Evolutionary conservation across 1,140 invertebrate genomes (phyloP).

Genomic region (Plectrocnemia conspersa): DNA sequence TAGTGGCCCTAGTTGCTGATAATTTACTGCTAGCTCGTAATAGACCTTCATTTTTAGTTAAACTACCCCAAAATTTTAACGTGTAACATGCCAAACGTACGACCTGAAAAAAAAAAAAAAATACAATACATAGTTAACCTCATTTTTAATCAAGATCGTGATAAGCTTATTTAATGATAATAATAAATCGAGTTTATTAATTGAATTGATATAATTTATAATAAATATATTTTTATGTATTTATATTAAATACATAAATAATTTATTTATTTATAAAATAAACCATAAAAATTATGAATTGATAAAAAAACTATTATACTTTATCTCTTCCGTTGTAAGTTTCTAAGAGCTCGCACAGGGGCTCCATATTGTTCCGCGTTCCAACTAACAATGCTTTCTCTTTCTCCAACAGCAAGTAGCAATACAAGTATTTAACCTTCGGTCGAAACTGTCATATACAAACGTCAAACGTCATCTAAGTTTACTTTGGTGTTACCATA

Average conservation of each 20-base stretch:
- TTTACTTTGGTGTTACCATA: background rate
- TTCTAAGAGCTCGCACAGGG: conserved; percentile 27
- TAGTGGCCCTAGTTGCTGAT: conserved; percentile 60
- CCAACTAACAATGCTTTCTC: conserved; percentile 3
- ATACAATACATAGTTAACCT: background rate
- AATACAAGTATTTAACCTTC: conserved; percentile 14
- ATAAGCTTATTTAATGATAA: background rate
- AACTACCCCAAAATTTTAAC: conserved; percentile 55
- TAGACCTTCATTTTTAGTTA: conserved; percentile 49
- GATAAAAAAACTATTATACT: conserved; percentile 23
- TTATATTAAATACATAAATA: background rate
- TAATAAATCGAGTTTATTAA: background rate
- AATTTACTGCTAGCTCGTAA: conserved; percentile 57
- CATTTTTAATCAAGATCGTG: background rate
- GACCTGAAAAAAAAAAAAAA: conserved; percentile 43
- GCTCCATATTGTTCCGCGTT: conserved; percentile 2
- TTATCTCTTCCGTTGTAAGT: conserved; percentile 32
- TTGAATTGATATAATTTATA: background rate
- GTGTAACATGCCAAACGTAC: conserved; percentile 64
- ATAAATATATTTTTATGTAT: background rate
- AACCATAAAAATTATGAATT: background rate
- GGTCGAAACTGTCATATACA: conserved; percentile 5
- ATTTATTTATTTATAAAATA: background rate
- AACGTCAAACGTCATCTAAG: background rate
- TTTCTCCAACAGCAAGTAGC: background rate